These are phyloP conservation scores for Stegana nigrithorax DNA, from an alignment of 2,888 invertebrate species.

Conservation along the genomic window DNA sequence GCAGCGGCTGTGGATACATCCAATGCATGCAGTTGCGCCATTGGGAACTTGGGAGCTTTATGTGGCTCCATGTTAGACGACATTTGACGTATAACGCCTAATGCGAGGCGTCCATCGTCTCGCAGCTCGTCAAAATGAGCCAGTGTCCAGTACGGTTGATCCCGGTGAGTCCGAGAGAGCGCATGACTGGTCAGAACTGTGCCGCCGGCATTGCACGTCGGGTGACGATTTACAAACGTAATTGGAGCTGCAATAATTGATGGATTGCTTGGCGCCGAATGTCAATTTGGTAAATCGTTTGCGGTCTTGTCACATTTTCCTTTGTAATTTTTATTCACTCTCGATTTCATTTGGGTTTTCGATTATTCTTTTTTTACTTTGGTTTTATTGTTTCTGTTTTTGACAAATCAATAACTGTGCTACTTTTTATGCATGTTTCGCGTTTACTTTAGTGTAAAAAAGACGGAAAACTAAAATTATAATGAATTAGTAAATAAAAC, in stretches of 20 bases:
- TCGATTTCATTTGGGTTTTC: constrained; percentile 38
- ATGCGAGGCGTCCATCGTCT: neutral
- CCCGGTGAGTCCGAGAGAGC: neutral
- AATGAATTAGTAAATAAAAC: constrained; percentile 4
- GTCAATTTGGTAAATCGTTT: constrained; percentile 42
- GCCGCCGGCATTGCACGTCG: constrained; percentile 13
- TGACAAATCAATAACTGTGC: constrained; percentile 50
- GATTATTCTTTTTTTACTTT: constrained; percentile 17
- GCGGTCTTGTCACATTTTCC: constrained; percentile 42
- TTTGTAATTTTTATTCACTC: constrained; percentile 34
- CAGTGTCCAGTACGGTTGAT: neutral
- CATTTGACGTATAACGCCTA: neutral
- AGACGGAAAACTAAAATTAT: constrained; percentile 8
- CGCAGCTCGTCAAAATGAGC: neutral
- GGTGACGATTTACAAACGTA: constrained; percentile 59
- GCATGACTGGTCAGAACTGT: neutral
- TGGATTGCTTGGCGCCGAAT: constrained; percentile 65
- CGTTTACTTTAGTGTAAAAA: constrained; percentile 33
- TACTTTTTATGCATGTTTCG: constrained; percentile 47
- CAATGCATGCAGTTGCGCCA: neutral
- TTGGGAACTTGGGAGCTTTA: neutral
- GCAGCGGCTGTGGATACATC: neutral
- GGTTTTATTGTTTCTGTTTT: constrained; percentile 27
- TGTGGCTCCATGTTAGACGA: neutral
- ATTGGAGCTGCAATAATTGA: constrained; percentile 63